Base-by-base conservation (phyloP, 2,888 invertebrate species). In the Drosophila recens region DNA sequence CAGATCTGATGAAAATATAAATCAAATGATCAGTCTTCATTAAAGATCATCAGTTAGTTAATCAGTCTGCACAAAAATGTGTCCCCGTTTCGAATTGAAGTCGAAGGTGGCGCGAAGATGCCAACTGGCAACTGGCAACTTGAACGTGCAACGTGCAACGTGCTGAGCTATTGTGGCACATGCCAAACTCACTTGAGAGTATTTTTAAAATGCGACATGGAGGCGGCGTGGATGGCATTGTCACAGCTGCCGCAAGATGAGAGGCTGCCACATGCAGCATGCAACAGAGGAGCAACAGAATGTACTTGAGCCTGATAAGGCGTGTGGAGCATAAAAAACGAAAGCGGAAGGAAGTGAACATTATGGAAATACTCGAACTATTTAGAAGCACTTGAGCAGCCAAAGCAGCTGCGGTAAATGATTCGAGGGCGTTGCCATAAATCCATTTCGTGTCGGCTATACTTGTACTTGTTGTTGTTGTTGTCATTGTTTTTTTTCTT, bases 261-360 rank as follows among this genome's bases (percentile, higher is more conserved):
- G 43, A 33, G 27, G 48, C 56, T 58, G 54, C 51, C 45, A 52
- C 56, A 48, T 49, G 20, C 54, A 52, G 34, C 58, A 51, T 17
- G 66, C 45, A 36, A 43, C 30, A 1, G 33, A 43, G 48, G 46
- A 23, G 40, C 54, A 51, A 42, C 30, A 30, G 52, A 43, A 20
- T 72, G 81, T 84, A 90, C 89, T 84, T 88, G 80, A 76, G 73
- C 64, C 66, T 72, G 80, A 88, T 85, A 66, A 81, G 56, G 63
- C 51, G 45, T 53, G 42, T 63, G 52, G 72, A 43, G 53, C 72
- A 56, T 70, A 40, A 53, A 65, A 67, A 75, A 45, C 42, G 52
- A 63, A 69, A 75, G 78, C 89, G 87, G 89, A 87, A 87, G 87
- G 83, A 89, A 89, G 84, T 75, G 69, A 70, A 65, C 62, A 75